Conservation (phyloP, 1,140 invertebrate genomes). For the Triops cancriformis region DNA sequence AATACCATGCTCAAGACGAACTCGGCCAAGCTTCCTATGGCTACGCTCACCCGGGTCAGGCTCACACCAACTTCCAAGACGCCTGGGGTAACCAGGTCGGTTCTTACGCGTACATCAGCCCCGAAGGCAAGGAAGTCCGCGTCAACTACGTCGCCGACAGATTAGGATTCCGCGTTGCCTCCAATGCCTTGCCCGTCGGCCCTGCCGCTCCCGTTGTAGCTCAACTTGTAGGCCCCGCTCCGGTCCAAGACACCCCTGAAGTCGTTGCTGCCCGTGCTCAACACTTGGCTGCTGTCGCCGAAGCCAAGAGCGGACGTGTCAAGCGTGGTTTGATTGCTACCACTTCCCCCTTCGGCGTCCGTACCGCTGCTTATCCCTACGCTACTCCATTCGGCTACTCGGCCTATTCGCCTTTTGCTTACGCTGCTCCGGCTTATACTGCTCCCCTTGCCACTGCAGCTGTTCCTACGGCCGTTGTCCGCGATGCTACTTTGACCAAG, state of each 20-base stretch:
- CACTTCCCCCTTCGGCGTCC: neutral
- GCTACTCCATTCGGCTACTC: neutral
- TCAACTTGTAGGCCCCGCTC: slow-evolving; percentile 13
- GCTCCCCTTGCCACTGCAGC: slow-evolving; percentile 23
- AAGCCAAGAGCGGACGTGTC: slow-evolving; percentile 31
- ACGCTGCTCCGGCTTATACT: neutral
- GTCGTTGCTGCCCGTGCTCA: slow-evolving; percentile 21
- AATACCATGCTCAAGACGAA: slow-evolving; percentile 35
- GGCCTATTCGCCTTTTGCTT: neutral
- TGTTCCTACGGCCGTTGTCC: slow-evolving; percentile 35
- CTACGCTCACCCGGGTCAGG: slow-evolving; percentile 33
- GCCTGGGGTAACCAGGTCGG: slow-evolving; percentile 38
- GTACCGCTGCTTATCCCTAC: neutral
- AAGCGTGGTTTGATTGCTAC: slow-evolving; percentile 31
- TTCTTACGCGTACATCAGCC: slow-evolving; percentile 39
- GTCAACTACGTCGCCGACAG: slow-evolving; percentile 39
- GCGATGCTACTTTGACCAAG: slow-evolving; percentile 39
- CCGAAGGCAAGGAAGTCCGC: slow-evolving; percentile 36
- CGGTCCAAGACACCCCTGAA: slow-evolving; percentile 18
- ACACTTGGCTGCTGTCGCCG: slow-evolving; percentile 25
- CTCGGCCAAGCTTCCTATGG: slow-evolving; percentile 32
- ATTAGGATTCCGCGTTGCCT: slow-evolving; percentile 31
- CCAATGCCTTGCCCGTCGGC: slow-evolving; percentile 33
- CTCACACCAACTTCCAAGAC: slow-evolving; percentile 31
- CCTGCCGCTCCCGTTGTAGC: slow-evolving; percentile 33